These are phyloP conservation scores for Pelochelys cantorii DNA, from an alignment of 2,797 vertebrate genomes.

Conservation along the genomic window DNA sequence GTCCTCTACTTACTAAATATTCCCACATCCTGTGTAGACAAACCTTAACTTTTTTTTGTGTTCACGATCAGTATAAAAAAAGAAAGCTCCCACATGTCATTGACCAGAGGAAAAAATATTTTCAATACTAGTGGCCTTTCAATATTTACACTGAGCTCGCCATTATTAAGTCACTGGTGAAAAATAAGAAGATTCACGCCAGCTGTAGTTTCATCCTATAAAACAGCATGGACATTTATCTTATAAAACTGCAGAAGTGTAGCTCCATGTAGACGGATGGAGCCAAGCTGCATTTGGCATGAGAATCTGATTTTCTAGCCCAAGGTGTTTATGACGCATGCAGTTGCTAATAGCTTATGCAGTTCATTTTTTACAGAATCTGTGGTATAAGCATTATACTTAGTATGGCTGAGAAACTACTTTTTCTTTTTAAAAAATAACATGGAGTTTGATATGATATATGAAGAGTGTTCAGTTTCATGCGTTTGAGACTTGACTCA, in stretches of 20 bases:
- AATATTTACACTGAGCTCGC: conserved; percentile 83
- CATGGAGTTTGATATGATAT: conserved; percentile 66
- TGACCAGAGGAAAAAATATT: conserved; percentile 60
- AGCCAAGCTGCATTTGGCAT: conserved; percentile 75
- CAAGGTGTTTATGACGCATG: conserved; percentile 81
- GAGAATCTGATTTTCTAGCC: conserved; percentile 78
- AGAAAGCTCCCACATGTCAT: conserved; percentile 73
- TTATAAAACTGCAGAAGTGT: conserved; percentile 79
- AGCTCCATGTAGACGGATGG: conserved; percentile 77
- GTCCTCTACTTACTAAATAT: conserved; percentile 68
- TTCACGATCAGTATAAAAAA: conserved; percentile 73
- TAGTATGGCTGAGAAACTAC: conserved; percentile 76
- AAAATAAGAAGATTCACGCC: conserved; percentile 81
- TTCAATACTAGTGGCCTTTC: conserved; percentile 72
- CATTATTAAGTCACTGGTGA: conserved; percentile 84
- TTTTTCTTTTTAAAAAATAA: conserved; percentile 75
- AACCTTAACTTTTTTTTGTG: conserved; percentile 59
- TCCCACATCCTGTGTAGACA: conserved; percentile 71
- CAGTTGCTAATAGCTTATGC: conserved; percentile 79
- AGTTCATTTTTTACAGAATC: conserved; percentile 82
- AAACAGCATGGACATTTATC: conserved; percentile 81
- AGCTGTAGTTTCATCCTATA: conserved; percentile 82
- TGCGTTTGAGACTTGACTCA: conserved; percentile 49
- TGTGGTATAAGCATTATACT: conserved; percentile 82
- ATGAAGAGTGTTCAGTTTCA: conserved; percentile 59